These are phyloP conservation scores for Nymphalis polychloros DNA, from an alignment of 2,888 invertebrate genomes.

Conservation along the genomic window DNA sequence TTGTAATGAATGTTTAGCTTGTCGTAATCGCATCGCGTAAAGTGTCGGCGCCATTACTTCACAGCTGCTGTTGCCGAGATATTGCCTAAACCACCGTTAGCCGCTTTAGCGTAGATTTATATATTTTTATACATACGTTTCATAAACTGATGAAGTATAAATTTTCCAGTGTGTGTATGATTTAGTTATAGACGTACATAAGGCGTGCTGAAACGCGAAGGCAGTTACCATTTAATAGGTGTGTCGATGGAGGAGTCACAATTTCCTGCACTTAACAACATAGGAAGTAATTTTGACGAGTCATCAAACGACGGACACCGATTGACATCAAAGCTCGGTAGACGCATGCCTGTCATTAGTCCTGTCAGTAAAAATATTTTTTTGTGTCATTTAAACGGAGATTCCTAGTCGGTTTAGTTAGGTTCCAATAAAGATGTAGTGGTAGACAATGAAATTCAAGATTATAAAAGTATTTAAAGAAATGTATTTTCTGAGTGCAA, in stretches of 20 bases:
- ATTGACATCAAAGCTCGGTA: slow-evolving; percentile 62
- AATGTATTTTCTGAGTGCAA: slow-evolving; percentile 41
- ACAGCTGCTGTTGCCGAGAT: slow-evolving; percentile 79
- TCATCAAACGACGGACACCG: slow-evolving; percentile 77
- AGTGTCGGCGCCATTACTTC: slow-evolving; percentile 80
- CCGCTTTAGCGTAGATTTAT: slow-evolving; percentile 70
- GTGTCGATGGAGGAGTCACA: slow-evolving; percentile 77
- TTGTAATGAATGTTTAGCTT: slow-evolving; percentile 82
- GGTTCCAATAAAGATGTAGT: background rate
- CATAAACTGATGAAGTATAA: slow-evolving; percentile 18
- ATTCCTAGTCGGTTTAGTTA: background rate
- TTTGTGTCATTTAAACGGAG: background rate
- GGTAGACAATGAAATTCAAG: too few relatives aligned
- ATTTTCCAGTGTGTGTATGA: slow-evolving; percentile 17
- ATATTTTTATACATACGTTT: slow-evolving; percentile 46
- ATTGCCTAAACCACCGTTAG: slow-evolving; percentile 75
- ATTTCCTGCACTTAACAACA: slow-evolving; percentile 81
- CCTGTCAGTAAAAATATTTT: slow-evolving; percentile 17
- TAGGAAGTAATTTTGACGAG: slow-evolving; percentile 80
- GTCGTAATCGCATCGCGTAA: slow-evolving; percentile 81
- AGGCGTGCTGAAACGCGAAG: slow-evolving; percentile 43
- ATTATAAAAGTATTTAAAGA: background rate
- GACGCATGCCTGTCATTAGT: slow-evolving; percentile 63
- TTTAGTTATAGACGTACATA: slow-evolving; percentile 1
- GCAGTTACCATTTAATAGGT: slow-evolving; percentile 69